Evolutionary conservation across 2,797 vertebrate species (phyloP), one percentile per base, ranked within the genome.

Genomic region (Knipowitschia caucasica): DNA sequence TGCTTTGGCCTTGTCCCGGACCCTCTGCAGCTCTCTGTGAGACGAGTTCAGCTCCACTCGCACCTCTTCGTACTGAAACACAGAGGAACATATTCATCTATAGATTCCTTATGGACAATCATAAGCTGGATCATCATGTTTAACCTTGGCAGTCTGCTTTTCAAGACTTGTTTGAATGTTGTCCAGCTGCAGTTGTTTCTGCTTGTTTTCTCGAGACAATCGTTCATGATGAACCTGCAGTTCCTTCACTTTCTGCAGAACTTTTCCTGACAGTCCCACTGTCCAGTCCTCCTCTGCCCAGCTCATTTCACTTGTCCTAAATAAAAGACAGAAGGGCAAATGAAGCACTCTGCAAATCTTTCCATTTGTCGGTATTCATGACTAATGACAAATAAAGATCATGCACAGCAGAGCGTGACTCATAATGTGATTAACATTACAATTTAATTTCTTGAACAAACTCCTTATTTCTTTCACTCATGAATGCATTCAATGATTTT

Each of bases 241-340:
- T 70, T 92, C 90, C 53, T 88, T 85, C 49, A 92, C 88, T 52
- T 89, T 92, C 59, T 86, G 87, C 58, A 89, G 79, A 49, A 88
- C 88, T 20, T 64, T 77, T 51, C 87, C 87, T 2, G 91, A 84
- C 45, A 93, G 82, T n/a, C 89, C 91, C 39, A 83, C 77, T 0
- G 89, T 91, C 92, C 92, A 93, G 74, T 93, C 90, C 29, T 92
- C 92, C 33, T 87, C 80, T 1, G 87, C 86, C 92, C 92, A 93
- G 80, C 89, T 92, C 92, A 92, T 92, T 25, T 65, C 67, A 34
- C 63, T 56, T 53, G 55, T 52, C 55, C 76, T 70, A 53, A 39
- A 21, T 52, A 8, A 3, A 11, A 20, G 3, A 1, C 1, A 51
- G 29, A n/a, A n/a, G n/a, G n/a, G n/a, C n/a, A n/a, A n/a, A n/a